Evolutionary conservation across 92 coral and sea anemone species (phyloP).

Genomic region (Bergia puertoricense): DNA sequence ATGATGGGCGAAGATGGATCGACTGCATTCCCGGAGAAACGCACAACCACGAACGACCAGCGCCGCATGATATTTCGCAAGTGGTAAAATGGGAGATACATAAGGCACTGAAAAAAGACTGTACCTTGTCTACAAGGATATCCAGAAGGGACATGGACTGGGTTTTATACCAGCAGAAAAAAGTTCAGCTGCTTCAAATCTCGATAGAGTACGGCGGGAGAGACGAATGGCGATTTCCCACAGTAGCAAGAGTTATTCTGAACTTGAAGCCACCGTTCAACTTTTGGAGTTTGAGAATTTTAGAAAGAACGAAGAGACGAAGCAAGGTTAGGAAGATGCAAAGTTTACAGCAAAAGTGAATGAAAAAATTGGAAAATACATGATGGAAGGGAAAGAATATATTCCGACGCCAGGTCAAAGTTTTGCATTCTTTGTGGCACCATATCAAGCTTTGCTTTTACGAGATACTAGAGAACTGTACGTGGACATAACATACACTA

Average conservation of each 20-base stretch:
- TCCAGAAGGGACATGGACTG: constrained; percentile 53
- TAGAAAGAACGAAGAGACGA: constrained; percentile 42
- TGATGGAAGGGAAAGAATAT: constrained; percentile 50
- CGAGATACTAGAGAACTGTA: constrained; percentile 28
- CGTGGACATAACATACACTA: constrained; percentile 46
- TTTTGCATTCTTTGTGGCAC: constrained; percentile 47
- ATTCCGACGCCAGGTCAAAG: constrained; percentile 18
- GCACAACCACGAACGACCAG: constrained; percentile 49
- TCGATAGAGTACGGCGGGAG: constrained; percentile 39
- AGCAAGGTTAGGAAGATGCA: constrained; percentile 49
- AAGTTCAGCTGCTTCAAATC: constrained; percentile 55
- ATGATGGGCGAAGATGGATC: constrained; percentile 47
- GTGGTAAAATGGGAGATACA: constrained; percentile 47
- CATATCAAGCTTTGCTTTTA: constrained; percentile 35
- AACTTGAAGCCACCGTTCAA: constrained; percentile 47
- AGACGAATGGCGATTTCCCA: constrained; percentile 24
- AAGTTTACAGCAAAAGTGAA: constrained; percentile 43
- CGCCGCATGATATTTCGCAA: constrained; percentile 50
- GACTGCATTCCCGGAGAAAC: constrained; percentile 37
- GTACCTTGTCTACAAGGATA: constrained; percentile 45
- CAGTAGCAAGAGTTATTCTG: constrained; percentile 21
- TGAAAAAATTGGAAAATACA: constrained; percentile 36
- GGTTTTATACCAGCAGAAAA: constrained; percentile 64
- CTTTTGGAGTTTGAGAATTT: constrained; percentile 44
- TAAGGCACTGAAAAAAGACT: constrained; percentile 43